Evolutionary conservation across 2,888 invertebrate species (phyloP).

Genomic region (Drosophila atripex): DNA sequence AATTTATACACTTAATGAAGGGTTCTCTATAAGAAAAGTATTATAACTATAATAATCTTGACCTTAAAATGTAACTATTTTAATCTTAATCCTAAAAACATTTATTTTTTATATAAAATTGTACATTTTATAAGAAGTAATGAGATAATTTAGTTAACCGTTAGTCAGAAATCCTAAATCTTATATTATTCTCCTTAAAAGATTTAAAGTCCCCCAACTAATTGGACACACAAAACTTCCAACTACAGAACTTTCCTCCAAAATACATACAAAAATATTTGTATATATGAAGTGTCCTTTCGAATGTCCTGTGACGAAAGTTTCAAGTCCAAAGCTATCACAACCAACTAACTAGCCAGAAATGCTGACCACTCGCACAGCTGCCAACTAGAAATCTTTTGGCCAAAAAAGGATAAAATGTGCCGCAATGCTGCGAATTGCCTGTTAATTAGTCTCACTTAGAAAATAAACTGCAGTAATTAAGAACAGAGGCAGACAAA

Average conservation of each 20-base stretch:
- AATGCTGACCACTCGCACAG: slow-evolving; percentile 62
- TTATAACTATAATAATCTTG: too few species aligned
- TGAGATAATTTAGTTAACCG: too few species aligned
- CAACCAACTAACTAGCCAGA: slow-evolving; percentile 67
- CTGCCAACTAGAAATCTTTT: slow-evolving; percentile 13
- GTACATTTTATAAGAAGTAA: too few species aligned
- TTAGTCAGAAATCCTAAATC: not conserved
- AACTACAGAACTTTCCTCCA: slow-evolving; percentile 1
- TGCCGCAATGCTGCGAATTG: slow-evolving; percentile 77
- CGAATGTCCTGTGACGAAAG: slow-evolving; percentile 31
- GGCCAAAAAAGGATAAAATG: slow-evolving; percentile 31
- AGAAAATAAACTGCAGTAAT: slow-evolving; percentile 84
- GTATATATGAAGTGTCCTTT: slow-evolving; percentile 31
- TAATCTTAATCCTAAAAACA: too few species aligned
- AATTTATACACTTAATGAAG: not conserved
- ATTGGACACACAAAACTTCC: slow-evolving; percentile 26
- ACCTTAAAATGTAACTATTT: too few species aligned
- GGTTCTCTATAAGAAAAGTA: too few species aligned
- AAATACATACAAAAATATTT: not conserved
- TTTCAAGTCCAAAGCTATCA: slow-evolving; percentile 36
- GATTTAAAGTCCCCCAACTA: slow-evolving; percentile 12
- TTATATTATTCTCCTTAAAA: not conserved
- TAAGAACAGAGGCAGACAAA: slow-evolving; percentile 73
- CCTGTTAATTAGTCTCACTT: slow-evolving; percentile 84
- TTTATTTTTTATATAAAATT: too few species aligned